phyloP scores from a whole-genome alignment of 2,888 invertebrate species.

The Nezara viridula region DNA sequence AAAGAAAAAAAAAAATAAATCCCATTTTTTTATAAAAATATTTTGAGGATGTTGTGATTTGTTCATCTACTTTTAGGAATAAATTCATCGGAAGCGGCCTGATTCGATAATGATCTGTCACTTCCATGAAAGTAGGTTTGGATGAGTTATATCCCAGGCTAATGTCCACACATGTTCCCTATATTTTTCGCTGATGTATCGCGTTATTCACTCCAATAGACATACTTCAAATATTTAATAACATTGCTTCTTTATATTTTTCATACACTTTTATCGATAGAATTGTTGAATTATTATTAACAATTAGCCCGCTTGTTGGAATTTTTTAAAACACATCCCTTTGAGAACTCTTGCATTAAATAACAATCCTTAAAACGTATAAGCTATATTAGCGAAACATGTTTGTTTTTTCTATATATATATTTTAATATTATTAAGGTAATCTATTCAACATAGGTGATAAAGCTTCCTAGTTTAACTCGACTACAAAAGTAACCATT shows the following conservation, averaged over 20 bases:
- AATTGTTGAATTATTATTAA: too few species aligned
- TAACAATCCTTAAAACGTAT: too few species aligned
- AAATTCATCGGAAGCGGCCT: neutral
- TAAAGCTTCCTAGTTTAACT: too few species aligned
- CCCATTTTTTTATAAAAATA: neutral
- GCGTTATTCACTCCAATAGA: neutral
- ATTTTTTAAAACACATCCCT: too few species aligned
- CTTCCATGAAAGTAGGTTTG: neutral
- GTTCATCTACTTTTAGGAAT: neutral
- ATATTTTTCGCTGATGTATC: neutral
- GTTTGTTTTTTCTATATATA: too few species aligned
- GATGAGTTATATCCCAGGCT: neutral
- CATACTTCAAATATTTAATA: neutral
- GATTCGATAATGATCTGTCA: conserved; percentile 16
- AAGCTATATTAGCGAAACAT: too few species aligned
- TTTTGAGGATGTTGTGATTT: neutral
- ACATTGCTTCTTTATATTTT: neutral
- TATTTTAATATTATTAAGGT: too few species aligned
- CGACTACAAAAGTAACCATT: too few species aligned
- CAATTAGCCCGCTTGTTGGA: too few species aligned
- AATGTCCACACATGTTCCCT: neutral
- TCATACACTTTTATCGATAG: neutral
- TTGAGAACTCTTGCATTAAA: too few species aligned
- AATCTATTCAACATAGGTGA: too few species aligned
- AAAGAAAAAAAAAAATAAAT: too few species aligned